Conservation (phyloP, 2,113 vertebrate genomes). For the Oreochromis niloticus region DNA sequence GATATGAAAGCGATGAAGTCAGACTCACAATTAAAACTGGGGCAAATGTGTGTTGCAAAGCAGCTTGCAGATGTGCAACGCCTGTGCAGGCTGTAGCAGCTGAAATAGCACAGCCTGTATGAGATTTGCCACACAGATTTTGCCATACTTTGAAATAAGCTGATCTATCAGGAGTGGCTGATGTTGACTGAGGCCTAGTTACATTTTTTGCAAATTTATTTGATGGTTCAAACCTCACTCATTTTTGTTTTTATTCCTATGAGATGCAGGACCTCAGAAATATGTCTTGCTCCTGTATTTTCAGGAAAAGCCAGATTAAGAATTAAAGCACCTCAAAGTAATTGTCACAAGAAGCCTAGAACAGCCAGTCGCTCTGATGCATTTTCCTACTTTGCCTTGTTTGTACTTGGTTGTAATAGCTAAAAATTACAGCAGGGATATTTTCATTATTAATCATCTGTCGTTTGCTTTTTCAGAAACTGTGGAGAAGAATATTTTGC, state of each 20-base stretch:
- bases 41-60: background rate
- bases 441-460: background rate
- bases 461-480: rapidly evolving
- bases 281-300: background rate
- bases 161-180: background rate
- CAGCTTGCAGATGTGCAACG: background rate
- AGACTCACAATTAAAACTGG: background rate
- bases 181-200: rapidly evolving
- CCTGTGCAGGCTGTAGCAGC: background rate
- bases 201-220: background rate
- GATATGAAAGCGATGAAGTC: background rate
- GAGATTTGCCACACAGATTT: background rate
- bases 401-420: background rate
- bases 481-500: background rate
- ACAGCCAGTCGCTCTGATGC: background rate
- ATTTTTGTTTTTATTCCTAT: background rate
- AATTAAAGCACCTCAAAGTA: background rate
- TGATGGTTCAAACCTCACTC: background rate
- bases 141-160: background rate
- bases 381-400: background rate
- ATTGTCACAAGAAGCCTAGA: background rate
- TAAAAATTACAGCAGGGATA: background rate
- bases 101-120: background rate
- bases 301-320: background rate
- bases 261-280: background rate